Evolutionary conservation across 1,140 invertebrate species (phyloP).

Genomic region (Scaptomyza graminum): DNA sequence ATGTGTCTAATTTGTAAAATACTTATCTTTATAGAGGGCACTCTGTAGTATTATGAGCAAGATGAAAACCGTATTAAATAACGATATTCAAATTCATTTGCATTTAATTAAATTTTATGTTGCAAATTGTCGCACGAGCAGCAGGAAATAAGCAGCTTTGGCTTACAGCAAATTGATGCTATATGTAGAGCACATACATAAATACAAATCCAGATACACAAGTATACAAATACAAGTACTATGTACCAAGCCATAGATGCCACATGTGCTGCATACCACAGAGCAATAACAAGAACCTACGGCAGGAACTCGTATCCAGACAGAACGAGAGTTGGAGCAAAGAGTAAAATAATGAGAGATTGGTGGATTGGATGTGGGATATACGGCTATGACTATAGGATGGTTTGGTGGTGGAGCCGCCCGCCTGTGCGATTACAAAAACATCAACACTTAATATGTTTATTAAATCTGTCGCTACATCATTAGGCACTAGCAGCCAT

Average conservation of each 20-base stretch:
- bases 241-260: slow-evolving; percentile 1
- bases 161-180: slow-evolving; percentile 35
- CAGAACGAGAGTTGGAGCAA: neutral
- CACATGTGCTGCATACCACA: slow-evolving; percentile 15
- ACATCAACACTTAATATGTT: slow-evolving; percentile 83
- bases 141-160: slow-evolving; percentile 27
- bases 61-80: slow-evolving; percentile 14
- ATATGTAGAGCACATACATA: neutral
- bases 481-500: slow-evolving; percentile 80
- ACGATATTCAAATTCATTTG: slow-evolving; percentile 39
- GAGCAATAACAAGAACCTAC: slow-evolving; percentile 17
- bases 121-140: slow-evolving; percentile 27
- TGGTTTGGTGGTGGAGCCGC: neutral
- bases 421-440: slow-evolving; percentile 65
- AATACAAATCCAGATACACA: neutral
- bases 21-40: too few relatives aligned
- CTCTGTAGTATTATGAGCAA: neutral
- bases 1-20: slow-evolving; percentile 1
- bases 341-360: neutral
- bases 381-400: slow-evolving; percentile 3
- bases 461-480: slow-evolving; percentile 83
- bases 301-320: neutral
- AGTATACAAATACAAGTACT: neutral
- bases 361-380: slow-evolving; percentile 26
- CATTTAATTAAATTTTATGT: slow-evolving; percentile 38